Conservation (phyloP, 2,797 vertebrate species). For the Sebastes flavidus region DNA sequence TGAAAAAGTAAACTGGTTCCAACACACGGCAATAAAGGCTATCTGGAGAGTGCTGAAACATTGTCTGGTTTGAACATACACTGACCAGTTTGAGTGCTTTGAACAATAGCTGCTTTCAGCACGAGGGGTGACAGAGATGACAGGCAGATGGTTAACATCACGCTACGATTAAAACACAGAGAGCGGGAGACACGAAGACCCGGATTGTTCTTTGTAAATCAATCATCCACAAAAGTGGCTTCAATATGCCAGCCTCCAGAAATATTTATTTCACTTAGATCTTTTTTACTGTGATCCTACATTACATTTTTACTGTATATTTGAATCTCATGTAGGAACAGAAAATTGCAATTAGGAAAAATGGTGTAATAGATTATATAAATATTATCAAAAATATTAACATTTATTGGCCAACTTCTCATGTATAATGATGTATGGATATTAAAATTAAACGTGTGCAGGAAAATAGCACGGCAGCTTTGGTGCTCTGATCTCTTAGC, state of each 20-base stretch:
- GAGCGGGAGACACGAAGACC: constrained; percentile 24
- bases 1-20: constrained; percentile 22
- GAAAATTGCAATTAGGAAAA: background rate
- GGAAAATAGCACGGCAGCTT: background rate
- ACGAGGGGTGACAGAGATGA: constrained; percentile 48
- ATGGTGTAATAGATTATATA: background rate
- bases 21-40: constrained; percentile 32
- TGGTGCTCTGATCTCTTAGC: constrained; percentile 1
- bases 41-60: constrained; percentile 24
- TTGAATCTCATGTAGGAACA: background rate
- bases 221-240: constrained; percentile 20
- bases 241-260: constrained; percentile 14
- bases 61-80: constrained; percentile 47
- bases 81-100: constrained; percentile 46
- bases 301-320: background rate
- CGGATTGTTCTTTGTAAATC: constrained; percentile 4
- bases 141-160: constrained; percentile 63
- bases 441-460: background rate
- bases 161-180: constrained; percentile 18
- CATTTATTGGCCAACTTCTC: background rate
- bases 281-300: background rate
- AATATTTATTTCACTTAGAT: constrained; percentile 3
- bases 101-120: constrained; percentile 67
- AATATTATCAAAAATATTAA: background rate
- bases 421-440: background rate